Conservation (phyloP, 2,113 vertebrate genomes). For the Macquaria australasica region DNA sequence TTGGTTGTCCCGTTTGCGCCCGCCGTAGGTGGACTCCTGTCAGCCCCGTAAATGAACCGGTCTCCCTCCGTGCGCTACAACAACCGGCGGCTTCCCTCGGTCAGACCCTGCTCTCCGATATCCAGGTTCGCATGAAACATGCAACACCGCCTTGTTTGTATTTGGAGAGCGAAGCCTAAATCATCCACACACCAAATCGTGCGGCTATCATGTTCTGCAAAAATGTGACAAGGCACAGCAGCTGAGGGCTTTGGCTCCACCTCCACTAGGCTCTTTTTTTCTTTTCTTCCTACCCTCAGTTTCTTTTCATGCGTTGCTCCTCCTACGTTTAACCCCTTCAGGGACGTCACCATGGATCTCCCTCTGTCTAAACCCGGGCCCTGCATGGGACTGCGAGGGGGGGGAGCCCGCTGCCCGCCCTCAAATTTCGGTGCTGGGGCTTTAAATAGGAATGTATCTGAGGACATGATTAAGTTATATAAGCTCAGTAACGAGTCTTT, state of each 20-base stretch:
- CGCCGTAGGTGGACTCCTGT: constrained; percentile 62
- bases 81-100: constrained; percentile 23
- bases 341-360: constrained; percentile 61
- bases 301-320: constrained; percentile 72
- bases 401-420: background rate
- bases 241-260: constrained; percentile 81
- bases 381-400: constrained; percentile 30
- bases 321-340: constrained; percentile 78
- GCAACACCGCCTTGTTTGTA: constrained; percentile 62
- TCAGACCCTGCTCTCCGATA: constrained; percentile 26
- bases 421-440: constrained; percentile 45
- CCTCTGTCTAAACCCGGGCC: constrained; percentile 36
- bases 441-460: constrained; percentile 70
- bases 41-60: constrained; percentile 42
- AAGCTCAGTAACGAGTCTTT: constrained; percentile 67
- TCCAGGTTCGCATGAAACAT: constrained; percentile 35
- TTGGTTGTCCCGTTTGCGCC: constrained; percentile 72
- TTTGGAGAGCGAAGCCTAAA: constrained; percentile 46
- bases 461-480: constrained; percentile 69
- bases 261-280: constrained; percentile 50
- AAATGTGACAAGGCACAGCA: constrained; percentile 84
- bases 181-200: constrained; percentile 69
- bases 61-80: constrained; percentile 42
- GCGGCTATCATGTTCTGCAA: constrained; percentile 76
- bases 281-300: constrained; percentile 28